Evolutionary conservation across 2,797 vertebrate genomes (phyloP), one percentile per base, ranked within the genome.

Genomic region (Emys orbicularis): DNA sequence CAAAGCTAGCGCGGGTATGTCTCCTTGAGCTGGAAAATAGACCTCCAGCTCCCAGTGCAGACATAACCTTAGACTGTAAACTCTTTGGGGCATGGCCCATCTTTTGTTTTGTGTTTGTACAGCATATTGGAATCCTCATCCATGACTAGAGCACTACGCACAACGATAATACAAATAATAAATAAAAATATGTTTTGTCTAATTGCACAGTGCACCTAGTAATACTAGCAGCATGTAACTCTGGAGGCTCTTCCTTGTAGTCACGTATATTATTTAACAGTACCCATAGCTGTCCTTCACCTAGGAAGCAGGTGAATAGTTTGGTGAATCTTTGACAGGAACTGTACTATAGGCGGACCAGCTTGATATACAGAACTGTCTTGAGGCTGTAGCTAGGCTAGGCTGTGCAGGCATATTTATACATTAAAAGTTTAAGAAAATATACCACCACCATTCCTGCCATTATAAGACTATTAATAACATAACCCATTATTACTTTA

Each of bases 201-300:
- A 27, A 80, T 18, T 81, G 68, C 13, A 79, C 47, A 44, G 52
- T 53, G 12, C 23, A n/a, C 18, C 49, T 79, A 53, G 18, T 31
- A n/a, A 37, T 53, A 93, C 88, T 53, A 92, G n/a, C 31, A 47
- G 16, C 61, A 84, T 54, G 77, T 31, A 65, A 95, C 87, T 0
- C 3, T 13, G 72, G 8, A 37, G 61, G 34, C 8, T n/a, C 34
- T n/a, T 65, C 34, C 34, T n/a, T 65, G 68, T 41, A 41, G 68
- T 12, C 68, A 72, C 10, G 3, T 72, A 72, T 41, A 41, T 47
- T 86, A 86, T 90, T 95, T 65, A 86, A 89, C 3, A 18, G 19
- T 54, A 86, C 12, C 0, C 0, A 87, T 9, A 76, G 23, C 79
- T 6, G 68, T 1, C 2, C 4, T 56, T 91, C 65, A 37, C 34